Evolutionary conservation across 1,140 invertebrate species (phyloP).

Genomic region (Saccostrea glomerata): DNA sequence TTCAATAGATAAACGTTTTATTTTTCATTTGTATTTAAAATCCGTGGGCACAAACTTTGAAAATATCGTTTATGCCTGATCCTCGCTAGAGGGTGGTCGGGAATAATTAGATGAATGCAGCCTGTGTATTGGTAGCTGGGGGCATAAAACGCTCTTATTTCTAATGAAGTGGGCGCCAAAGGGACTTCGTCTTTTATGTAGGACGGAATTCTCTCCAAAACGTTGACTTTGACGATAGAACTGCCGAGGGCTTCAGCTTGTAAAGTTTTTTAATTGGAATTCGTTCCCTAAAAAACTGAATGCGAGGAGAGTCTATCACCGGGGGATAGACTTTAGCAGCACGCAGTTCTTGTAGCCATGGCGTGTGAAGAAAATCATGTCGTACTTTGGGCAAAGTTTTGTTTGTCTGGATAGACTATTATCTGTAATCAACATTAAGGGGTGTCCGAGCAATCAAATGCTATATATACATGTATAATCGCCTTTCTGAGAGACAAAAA

Average conservation of each 20-base stretch:
- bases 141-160: constrained; percentile 50
- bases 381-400: background rate
- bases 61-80: constrained; percentile 38
- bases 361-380: background rate
- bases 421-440: constrained; percentile 2
- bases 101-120: constrained; percentile 50
- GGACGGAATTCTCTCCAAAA: constrained; percentile 53
- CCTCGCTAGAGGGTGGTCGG: constrained; percentile 11
- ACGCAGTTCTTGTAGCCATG: constrained; percentile 27
- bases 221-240: constrained; percentile 41
- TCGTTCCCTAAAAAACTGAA: constrained; percentile 38
- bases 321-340: constrained; percentile 37
- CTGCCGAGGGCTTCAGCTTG: background rate
- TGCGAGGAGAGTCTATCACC: constrained; percentile 35
- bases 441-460: constrained; percentile 27
- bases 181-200: constrained; percentile 37
- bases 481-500: background rate
- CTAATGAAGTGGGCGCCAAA: constrained; percentile 45
- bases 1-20: constrained; percentile 37
- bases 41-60: constrained; percentile 37
- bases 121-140: constrained; percentile 37
- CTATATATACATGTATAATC: background rate
- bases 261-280: constrained; percentile 51
- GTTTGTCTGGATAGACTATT: constrained; percentile 15
- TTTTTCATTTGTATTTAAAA: constrained; percentile 39